Percentiles rank a stretch among this genome's conserved stretches.
Conservation (phyloP, 37 sponge, comb jelly and placozoan genomes). For the Spongia lamella region DNA sequence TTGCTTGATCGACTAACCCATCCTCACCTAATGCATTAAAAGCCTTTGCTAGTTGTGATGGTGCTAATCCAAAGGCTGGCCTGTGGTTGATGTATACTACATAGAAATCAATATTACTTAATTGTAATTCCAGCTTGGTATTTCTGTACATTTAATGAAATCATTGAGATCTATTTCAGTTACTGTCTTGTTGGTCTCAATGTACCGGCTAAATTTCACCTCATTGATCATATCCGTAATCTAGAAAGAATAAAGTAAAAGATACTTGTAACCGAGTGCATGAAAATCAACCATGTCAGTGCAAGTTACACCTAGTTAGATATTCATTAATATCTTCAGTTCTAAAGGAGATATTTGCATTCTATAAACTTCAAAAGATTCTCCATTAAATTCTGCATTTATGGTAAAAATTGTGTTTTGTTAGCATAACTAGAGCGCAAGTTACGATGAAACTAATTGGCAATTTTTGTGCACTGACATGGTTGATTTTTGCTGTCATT, state of each 20-base stretch:
- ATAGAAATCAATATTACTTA: background rate
- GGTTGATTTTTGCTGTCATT: background rate
- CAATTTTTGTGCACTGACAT: background rate
- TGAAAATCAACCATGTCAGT: no score
- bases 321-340: background rate
- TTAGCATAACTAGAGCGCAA: no score
- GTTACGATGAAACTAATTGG: background rate
- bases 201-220: slow-evolving; percentile 93
- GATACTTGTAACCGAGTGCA: background rate
- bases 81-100: slow-evolving; percentile 95
- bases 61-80: slow-evolving; percentile 90
- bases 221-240: slow-evolving; percentile 94
- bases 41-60: slow-evolving; percentile 57
- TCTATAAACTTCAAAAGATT: background rate
- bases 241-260: slow-evolving; percentile 35
- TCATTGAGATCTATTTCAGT: slow-evolving; percentile 74
- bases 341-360: no score
- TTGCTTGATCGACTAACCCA: slow-evolving; percentile 46
- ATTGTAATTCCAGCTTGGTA: background rate
- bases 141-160: slow-evolving; percentile 74
- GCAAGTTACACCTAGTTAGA: no score
- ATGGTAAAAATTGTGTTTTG: no score
- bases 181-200: slow-evolving; percentile 76
- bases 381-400: no score
- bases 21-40: slow-evolving; percentile 70